A percentile compares a stretch with the other conserved stretches of the same genome.
Conservation (phyloP, 2,797 vertebrate species). For the Distichodus sexfasciatus region DNA sequence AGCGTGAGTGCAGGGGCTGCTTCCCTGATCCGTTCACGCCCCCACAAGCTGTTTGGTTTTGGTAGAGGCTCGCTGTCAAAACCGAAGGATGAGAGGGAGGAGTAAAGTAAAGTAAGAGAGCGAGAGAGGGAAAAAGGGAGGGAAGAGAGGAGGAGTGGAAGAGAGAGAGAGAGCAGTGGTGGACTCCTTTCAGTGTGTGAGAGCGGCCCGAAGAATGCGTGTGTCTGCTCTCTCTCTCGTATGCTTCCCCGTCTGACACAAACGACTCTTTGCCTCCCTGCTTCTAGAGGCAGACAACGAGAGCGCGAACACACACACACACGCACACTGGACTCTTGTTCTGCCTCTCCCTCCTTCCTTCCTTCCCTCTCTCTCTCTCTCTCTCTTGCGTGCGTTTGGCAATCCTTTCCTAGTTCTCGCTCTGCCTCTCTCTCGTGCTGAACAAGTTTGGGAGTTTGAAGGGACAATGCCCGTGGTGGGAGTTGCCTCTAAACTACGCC, state of each 20-base stretch:
- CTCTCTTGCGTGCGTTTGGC: background rate
- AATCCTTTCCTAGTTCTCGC: background rate
- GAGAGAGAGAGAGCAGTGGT: conserved; percentile 55
- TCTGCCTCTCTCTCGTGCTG: background rate
- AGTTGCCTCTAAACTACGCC: conserved; percentile 91
- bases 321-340: conserved; percentile 43
- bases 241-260: no score
- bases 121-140: conserved; percentile 39
- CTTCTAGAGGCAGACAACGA: conserved; percentile 42
- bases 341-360: background rate
- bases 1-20: conserved; percentile 46
- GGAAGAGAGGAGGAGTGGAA: conserved; percentile 49
- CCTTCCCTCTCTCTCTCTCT: background rate
- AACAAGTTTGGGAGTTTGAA: no score
- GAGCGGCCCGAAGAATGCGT: conserved; percentile 71
- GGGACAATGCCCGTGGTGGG: conserved; percentile 89
- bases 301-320: conserved; percentile 8
- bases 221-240: conserved; percentile 66
- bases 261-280: conserved; percentile 24
- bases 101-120: conserved; percentile 59
- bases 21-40: conserved; percentile 73
- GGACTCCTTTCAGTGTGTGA: conserved; percentile 66
- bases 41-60: conserved; percentile 78
- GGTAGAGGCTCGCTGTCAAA: conserved; percentile 72
- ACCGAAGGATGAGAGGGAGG: conserved; percentile 66